Base-by-base conservation (phyloP, 2,113 vertebrate species). In the Okapia johnstoni region DNA sequence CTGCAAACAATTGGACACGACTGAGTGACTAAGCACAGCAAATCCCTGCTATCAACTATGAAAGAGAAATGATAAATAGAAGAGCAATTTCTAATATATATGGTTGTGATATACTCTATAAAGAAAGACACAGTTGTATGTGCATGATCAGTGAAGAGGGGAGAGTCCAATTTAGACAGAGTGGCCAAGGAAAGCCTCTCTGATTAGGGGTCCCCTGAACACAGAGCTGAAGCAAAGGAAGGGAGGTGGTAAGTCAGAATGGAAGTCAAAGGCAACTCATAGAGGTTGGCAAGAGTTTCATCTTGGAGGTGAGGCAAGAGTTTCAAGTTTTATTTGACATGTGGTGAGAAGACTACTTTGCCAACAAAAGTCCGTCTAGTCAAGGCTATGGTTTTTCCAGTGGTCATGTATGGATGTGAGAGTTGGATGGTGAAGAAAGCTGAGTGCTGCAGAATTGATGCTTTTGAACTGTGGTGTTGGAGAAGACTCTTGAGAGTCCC, bases 1-100 rank as follows among this genome's bases (percentile, higher is more conserved):
- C 66, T 0, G 0, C 66, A 70, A 70, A 70, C 10, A 13, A n/a
- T 23, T 1, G 0, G 66, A 40, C n/a, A 40, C 11, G 36, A 73
- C 66, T 23, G 19, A 73, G n/a, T 6, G 66, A 23, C 66, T 73
- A 73, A 73, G 19, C 5, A 23, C 10, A 23, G 66, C n/a, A 40
- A 73, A 14, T 54, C 21, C 2, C 46, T 40, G 11, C 0, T 89
- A 5, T 57, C 7, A 9, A 81, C 5, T 60, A 7, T 36, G 36
- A 15, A 11, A 23, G 30, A 73, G 19, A 80, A 60, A 25, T 30
- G 9, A 7, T 12, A 60, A 79, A 66, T 21, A 60, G 1, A 84
- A 91, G 43, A 63, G 8, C 70, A 33, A 40, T 55, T 60, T 92
- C 54, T 23, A 79, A 36, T 48, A n/a, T 28, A 2, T 25, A 48